These are phyloP conservation scores for Struthio camelus DNA, from an alignment of 2,113 vertebrate genomes.

Conservation along the genomic window DNA sequence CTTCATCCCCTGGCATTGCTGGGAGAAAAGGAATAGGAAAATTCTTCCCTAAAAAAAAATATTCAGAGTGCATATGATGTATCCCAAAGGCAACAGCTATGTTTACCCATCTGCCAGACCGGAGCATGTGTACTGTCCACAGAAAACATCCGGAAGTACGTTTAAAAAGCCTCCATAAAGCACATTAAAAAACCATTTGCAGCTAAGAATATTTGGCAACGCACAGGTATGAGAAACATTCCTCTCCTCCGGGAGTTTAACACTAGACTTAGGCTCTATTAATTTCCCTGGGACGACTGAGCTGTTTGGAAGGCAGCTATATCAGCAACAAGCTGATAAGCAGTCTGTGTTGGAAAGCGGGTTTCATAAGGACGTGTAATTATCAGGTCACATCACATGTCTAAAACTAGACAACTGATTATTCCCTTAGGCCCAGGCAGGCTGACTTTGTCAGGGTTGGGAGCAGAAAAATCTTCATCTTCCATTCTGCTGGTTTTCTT, in stretches of 20 bases:
- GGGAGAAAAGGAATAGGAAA: neutral
- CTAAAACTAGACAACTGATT: neutral
- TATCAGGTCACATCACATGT: neutral
- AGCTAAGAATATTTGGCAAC: neutral
- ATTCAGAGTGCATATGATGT: neutral
- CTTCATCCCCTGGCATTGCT: neutral
- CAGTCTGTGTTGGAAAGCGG: neutral
- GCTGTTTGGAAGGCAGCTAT: neutral
- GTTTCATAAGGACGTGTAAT: neutral
- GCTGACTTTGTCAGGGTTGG: neutral
- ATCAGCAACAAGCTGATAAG: neutral
- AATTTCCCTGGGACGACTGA: neutral
- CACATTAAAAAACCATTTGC: neutral
- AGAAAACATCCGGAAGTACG: neutral
- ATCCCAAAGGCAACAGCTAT: neutral
- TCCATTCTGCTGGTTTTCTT: conserved; percentile 28
- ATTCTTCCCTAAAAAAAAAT: neutral
- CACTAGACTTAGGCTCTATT: neutral
- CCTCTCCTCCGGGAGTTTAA: neutral
- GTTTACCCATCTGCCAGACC: neutral
- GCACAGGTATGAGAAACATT: neutral
- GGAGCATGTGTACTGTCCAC: rapidly evolving
- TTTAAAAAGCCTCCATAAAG: neutral
- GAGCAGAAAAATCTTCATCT: conserved; percentile 1
- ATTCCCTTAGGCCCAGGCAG: neutral